Base-by-base conservation (phyloP, 2,113 vertebrate genomes). In the Xiphias gladius region DNA sequence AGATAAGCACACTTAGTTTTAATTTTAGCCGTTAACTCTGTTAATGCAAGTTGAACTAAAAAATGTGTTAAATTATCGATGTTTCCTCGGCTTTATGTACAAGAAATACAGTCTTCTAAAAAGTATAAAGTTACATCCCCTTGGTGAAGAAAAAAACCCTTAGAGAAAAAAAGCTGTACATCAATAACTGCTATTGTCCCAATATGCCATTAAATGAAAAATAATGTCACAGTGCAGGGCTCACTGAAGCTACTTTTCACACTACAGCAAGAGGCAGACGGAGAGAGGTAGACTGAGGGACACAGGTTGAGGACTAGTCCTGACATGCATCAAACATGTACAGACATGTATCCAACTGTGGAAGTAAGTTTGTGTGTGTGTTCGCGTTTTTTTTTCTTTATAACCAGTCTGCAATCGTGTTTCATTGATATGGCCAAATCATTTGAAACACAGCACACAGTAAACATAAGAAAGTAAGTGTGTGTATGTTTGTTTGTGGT, bases 241-340 rank as follows among this genome's bases (percentile, higher is more conserved):
- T 35, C 35, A 26, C 14, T 50, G 14, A 26, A 24, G 52, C 30
- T 55, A n/a, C 8, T 8, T 9, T 11, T n/a, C 46, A 30, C 52
- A 54, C 20, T 35, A 16, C 3, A 32, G 37, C 24, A 61, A 28
- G 22, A 35, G 62, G 26, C 5, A 19, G 14, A 61, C 3, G 54
- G 26, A 55, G 12, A 59, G 13, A 32, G 4, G 35, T 0, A 26
- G 32, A 16, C 22, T 11, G n/a, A 61, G 50, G 41, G 48, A 28
- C 13, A 20, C 54, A 71, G 58, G 50, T 7, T 55, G 59, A 30
- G 68, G 80, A 84, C 85, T 71, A 84, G 87, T 58, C 43, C 71
- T 1, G 19, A 78, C 85, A 81, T 87, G 70, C 43, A 24, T 14
- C 52, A 39, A 5, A 39, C 69, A 57, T 57, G 73, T 63, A 8